A percentile compares a stretch with the other conserved stretches of the same genome.
phyloP scores from a whole-genome alignment of 1,140 invertebrate genomes.

The Euura saliciscinereae region DNA sequence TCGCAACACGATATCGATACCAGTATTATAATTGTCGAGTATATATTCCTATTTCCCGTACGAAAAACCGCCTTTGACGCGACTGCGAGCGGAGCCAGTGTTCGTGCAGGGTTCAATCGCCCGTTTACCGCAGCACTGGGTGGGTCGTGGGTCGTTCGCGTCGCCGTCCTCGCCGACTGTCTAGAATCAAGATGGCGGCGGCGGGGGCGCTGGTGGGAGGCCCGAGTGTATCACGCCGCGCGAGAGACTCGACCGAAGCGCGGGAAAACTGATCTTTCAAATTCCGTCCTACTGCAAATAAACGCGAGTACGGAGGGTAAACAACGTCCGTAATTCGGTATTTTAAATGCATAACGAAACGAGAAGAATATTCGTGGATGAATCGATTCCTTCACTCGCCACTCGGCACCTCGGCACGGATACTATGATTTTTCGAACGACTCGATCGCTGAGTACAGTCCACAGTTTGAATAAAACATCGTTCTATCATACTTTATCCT shows the following conservation, averaged over 20 bases:
- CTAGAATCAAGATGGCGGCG: neutral
- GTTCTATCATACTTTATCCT: too few species aligned
- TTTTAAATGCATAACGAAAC: too few species aligned
- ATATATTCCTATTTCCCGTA: neutral
- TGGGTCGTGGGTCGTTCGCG: neutral
- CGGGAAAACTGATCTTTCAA: neutral
- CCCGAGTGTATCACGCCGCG: too few species aligned
- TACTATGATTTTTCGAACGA: too few species aligned
- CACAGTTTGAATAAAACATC: too few species aligned
- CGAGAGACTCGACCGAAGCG: too few species aligned
- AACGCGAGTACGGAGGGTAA: neutral
- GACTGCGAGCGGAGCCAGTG: neutral
- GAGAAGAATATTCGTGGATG: too few species aligned
- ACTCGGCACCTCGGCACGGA: too few species aligned
- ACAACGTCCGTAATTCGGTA: neutral
- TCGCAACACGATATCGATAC: too few species aligned
- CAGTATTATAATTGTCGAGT: too few species aligned
- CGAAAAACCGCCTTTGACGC: neutral
- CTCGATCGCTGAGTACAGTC: too few species aligned
- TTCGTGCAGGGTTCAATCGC: neutral
- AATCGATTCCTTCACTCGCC: too few species aligned
- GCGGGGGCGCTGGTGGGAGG: neutral
- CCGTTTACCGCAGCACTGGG: constrained; percentile 6
- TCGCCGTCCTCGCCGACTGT: constrained; percentile 1
- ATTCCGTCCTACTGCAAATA: neutral